Conservation (phyloP, 2,113 vertebrate species). For the Chaetodon auriga region DNA sequence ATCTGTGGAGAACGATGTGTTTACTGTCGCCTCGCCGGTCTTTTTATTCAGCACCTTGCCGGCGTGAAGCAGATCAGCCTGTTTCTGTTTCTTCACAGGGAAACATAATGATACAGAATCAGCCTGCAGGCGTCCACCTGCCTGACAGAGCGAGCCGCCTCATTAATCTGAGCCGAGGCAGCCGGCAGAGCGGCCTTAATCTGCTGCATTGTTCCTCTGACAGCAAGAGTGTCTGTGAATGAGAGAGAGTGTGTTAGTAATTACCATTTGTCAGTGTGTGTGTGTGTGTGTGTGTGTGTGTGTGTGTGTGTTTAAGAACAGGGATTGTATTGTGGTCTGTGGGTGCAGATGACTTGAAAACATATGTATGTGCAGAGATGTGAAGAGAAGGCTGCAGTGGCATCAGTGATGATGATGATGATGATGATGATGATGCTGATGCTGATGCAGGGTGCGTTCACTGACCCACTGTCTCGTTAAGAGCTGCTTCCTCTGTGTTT, state of each 20-base stretch:
- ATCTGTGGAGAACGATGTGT: slow-evolving; percentile 12
- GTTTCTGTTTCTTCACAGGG: slow-evolving; percentile 42
- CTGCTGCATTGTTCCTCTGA: slow-evolving; percentile 54
- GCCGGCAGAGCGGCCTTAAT: slow-evolving; percentile 42
- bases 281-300: background rate
- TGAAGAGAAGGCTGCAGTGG: background rate
- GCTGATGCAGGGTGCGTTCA: slow-evolving; percentile 11
- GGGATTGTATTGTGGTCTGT: background rate
- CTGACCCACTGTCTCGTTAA: background rate
- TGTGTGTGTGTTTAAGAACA: background rate
- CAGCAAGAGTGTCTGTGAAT: slow-evolving; percentile 11
- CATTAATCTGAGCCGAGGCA: slow-evolving; percentile 59
- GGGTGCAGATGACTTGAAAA: background rate
- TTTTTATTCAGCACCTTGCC: slow-evolving; percentile 2
- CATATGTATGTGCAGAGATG: background rate
- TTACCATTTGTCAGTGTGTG: background rate
- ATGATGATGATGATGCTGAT: background rate
- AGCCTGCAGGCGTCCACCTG: slow-evolving; percentile 65
- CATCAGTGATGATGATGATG: background rate
- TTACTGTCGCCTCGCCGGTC: slow-evolving; percentile 3
- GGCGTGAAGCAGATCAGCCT: slow-evolving; percentile 18
- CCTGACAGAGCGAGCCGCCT: slow-evolving; percentile 54
- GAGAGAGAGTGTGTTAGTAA: slow-evolving; percentile 6
- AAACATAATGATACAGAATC: slow-evolving; percentile 70
- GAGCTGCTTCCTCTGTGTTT: slow-evolving; percentile 28